Percentiles rank a stretch among this genome's conserved stretches.
These are phyloP conservation scores for Odocoileus hemionus DNA, from an alignment of 2,113 vertebrate species.

Conservation along the genomic window DNA sequence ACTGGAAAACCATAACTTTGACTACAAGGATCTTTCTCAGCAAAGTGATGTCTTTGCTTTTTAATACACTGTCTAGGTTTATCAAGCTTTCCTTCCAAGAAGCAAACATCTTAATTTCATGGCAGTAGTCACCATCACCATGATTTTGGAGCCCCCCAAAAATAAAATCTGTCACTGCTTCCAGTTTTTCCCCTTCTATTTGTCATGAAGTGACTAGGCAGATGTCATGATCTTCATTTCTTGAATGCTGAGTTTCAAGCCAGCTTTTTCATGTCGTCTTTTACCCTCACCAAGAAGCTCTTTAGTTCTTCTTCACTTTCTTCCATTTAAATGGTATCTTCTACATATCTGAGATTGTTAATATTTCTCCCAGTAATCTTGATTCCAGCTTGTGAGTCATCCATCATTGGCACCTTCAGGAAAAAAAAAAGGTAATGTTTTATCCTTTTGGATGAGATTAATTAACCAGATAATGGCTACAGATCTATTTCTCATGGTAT, in stretches of 20 bases:
- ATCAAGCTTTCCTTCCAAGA: neutral
- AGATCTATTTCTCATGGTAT: neutral
- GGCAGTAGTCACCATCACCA: neutral
- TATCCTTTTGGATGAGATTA: neutral
- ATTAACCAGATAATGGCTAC: neutral
- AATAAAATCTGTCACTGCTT: neutral
- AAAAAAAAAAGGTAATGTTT: neutral
- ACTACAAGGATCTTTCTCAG: neutral
- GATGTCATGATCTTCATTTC: neutral
- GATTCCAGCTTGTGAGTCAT: neutral
- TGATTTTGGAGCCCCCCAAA: neutral
- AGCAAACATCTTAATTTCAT: neutral
- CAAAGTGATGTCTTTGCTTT: neutral
- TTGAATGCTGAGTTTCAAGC: neutral
- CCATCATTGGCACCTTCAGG: neutral
- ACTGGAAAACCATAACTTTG: neutral
- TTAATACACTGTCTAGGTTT: neutral
- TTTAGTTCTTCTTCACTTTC: neutral
- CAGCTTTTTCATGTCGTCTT: neutral
- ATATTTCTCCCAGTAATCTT: neutral
- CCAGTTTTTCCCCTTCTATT: neutral
- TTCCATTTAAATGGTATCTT: neutral
- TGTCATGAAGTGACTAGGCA: neutral
- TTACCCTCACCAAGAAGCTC: neutral
- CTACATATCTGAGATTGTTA: neutral